Conservation (phyloP, 2,888 invertebrate species). For the Ochlodes sylvanus region DNA sequence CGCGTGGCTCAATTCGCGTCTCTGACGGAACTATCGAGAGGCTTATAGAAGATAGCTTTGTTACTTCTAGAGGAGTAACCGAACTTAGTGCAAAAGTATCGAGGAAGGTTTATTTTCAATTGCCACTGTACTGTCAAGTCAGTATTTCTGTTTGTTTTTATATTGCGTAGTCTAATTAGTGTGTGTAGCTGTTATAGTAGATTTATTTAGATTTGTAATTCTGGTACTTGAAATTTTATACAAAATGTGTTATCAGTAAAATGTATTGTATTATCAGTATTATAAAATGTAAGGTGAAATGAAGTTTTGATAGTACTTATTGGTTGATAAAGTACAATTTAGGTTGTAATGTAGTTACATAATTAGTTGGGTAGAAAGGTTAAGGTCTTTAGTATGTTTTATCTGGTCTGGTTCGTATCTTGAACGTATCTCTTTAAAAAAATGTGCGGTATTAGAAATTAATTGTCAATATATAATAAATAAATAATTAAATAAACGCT, state of each 20-base stretch:
- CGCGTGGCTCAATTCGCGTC: conserved; percentile 57
- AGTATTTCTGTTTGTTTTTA: conserved; percentile 29
- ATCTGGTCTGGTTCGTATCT: too few relatives aligned
- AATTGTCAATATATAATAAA: too few relatives aligned
- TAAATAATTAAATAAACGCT: too few relatives aligned
- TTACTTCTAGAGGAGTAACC: conserved; percentile 10
- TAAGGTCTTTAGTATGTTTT: too few relatives aligned
- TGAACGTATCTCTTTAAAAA: too few relatives aligned
- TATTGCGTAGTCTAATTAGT: neutral
- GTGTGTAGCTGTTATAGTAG: neutral
- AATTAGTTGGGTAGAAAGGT: neutral
- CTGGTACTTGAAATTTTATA: too few relatives aligned
- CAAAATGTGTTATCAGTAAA: too few relatives aligned
- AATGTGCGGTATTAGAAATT: too few relatives aligned
- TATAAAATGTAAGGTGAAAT: neutral
- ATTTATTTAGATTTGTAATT: too few relatives aligned
- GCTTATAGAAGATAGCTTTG: conserved; percentile 14
- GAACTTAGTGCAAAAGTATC: conserved; percentile 31
- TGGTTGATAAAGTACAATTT: too few relatives aligned
- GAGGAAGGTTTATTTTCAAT: conserved; percentile 44
- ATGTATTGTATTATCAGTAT: too few relatives aligned
- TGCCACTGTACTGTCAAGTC: conserved; percentile 41
- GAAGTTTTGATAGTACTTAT: neutral
- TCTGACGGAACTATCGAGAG: conserved; percentile 49
- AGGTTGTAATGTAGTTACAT: neutral